A percentile compares a stretch with the other conserved stretches of the same genome.
Evolutionary conservation across 1,140 invertebrate genomes (phyloP).

Genomic region (Heliconius hermathena): DNA sequence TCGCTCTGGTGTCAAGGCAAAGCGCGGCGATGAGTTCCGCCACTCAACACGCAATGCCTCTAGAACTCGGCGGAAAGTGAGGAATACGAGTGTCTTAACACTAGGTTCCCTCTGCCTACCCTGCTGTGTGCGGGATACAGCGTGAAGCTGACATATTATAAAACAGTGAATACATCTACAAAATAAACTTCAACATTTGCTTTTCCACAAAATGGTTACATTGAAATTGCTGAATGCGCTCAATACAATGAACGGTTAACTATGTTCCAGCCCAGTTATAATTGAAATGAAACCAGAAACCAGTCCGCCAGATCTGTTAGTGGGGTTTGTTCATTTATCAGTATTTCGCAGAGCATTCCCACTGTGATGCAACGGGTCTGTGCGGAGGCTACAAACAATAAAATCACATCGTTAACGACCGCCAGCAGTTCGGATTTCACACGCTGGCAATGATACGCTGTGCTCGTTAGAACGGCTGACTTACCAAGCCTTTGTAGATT

Average conservation of each 20-base stretch:
- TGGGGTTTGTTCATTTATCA: constrained; percentile 27
- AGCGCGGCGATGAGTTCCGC: too few relatives aligned
- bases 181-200: neutral
- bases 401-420: constrained; percentile 47
- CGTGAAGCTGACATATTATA: too few relatives aligned
- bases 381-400: constrained; percentile 42
- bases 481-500: constrained; percentile 27
- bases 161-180: neutral
- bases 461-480: constrained; percentile 46
- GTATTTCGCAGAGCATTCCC: constrained; percentile 26
- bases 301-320: constrained; percentile 22
- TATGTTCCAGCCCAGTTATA: constrained; percentile 18
- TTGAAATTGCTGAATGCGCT: neutral
- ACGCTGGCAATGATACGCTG: constrained; percentile 49
- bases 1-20: too few relatives aligned
- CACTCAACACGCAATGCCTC: too few relatives aligned
- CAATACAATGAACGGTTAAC: neutral
- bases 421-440: constrained; percentile 48
- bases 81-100: too few relatives aligned
- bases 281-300: constrained; percentile 33
- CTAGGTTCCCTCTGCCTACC: too few relatives aligned
- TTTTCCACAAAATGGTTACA: neutral
- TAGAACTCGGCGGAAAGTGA: too few relatives aligned
- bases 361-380: constrained; percentile 29
- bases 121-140: too few relatives aligned